These are phyloP conservation scores for Bombus vancouverensis DNA, from an alignment of 1,140 invertebrate genomes.

Conservation along the genomic window DNA sequence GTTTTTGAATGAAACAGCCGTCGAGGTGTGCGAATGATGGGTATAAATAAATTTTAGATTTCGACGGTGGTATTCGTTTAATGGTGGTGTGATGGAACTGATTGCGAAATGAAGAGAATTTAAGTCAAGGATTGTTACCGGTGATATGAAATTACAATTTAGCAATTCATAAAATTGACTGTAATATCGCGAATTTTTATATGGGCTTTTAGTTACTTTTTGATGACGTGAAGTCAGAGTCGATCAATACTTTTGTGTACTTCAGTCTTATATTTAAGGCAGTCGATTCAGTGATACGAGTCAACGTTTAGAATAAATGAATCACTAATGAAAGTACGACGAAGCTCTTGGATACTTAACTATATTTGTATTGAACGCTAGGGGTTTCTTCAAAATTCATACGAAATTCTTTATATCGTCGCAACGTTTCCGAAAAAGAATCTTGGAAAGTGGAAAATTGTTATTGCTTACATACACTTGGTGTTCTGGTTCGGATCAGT, in stretches of 20 bases:
- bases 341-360: too few relatives aligned
- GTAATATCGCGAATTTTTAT: too few relatives aligned
- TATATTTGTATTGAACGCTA: too few relatives aligned
- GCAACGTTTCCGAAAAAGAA: neutral
- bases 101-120: neutral
- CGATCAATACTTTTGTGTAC: too few relatives aligned
- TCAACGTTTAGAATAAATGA: neutral
- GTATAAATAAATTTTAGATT: neutral
- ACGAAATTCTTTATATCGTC: neutral
- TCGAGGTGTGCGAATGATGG: neutral
- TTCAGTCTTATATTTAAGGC: too few relatives aligned
- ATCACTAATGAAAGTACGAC: too few relatives aligned
- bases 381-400: too few relatives aligned
- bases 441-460: neutral
- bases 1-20: neutral
- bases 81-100: neutral
- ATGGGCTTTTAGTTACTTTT: too few relatives aligned
- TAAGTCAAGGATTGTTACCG: neutral
- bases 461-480: neutral
- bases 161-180: too few relatives aligned
- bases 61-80: neutral
- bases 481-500: neutral
- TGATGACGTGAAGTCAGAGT: too few relatives aligned
- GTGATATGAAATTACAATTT: neutral
- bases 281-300: neutral